These are phyloP conservation scores for Dioctria linearis DNA, from an alignment of 2,888 invertebrate genomes.

Conservation along the genomic window DNA sequence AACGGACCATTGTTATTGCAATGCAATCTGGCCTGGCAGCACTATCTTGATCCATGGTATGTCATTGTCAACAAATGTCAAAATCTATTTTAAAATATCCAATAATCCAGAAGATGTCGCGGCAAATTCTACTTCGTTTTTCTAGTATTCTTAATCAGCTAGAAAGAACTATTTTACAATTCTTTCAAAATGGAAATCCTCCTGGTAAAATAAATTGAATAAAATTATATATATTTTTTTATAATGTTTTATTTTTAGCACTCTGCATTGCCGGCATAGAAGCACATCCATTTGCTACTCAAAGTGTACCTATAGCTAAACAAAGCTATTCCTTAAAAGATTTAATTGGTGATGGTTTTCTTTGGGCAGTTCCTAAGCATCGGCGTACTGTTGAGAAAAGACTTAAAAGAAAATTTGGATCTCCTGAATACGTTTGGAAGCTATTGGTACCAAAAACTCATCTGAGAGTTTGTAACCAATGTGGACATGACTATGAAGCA, in stretches of 20 bases:
- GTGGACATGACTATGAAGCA: constrained; percentile 88
- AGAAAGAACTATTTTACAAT: constrained; percentile 65
- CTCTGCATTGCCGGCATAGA: constrained; percentile 62
- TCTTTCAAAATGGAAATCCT: constrained; percentile 70
- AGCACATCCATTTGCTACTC: neutral
- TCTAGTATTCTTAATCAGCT: constrained; percentile 69
- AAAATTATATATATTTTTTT: constrained; percentile 5
- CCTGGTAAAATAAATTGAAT: constrained; percentile 69
- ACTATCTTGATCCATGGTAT: neutral
- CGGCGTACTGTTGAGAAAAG: constrained; percentile 85
- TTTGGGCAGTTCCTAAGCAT: constrained; percentile 87
- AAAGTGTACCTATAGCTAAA: constrained; percentile 59
- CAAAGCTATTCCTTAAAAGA: constrained; percentile 75
- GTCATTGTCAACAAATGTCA: no score
- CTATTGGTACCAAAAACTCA: constrained; percentile 80
- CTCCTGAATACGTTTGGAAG: constrained; percentile 79
- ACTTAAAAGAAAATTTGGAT: constrained; percentile 81
- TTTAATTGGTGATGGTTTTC: constrained; percentile 80
- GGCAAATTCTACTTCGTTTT: constrained; percentile 65
- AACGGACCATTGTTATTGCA: no score
- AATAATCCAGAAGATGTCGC: constrained; percentile 63
- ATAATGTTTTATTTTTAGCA: constrained; percentile 21
- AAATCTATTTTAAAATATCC: no score
- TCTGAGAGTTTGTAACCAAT: constrained; percentile 82
- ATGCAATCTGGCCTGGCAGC: no score